These are phyloP conservation scores for Iphiclides podalirius DNA, from an alignment of 2,888 invertebrate genomes.

Conservation along the genomic window DNA sequence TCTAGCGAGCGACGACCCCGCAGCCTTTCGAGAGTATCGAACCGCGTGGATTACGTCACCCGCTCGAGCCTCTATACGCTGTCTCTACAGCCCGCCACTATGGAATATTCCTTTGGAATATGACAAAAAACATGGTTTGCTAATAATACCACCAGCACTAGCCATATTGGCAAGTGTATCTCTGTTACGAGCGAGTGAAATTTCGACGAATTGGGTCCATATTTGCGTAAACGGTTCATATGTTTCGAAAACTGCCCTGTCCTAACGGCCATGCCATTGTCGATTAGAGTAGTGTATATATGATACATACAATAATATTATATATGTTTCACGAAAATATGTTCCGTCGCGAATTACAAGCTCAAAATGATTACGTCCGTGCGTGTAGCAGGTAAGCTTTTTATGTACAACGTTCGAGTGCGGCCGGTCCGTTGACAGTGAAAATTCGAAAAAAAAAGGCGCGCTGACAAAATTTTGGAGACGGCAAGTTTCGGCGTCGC, in stretches of 20 bases:
- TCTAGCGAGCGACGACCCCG: slow-evolving; percentile 73
- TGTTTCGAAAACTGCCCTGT: too few relatives aligned
- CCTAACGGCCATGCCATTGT: too few relatives aligned
- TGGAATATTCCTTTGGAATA: slow-evolving; percentile 46
- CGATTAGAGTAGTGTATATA: too few relatives aligned
- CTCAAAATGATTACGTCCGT: neutral
- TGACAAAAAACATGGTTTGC: slow-evolving; percentile 37
- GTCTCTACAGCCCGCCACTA: slow-evolving; percentile 28
- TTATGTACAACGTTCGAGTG: slow-evolving; percentile 5
- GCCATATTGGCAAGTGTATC: too few relatives aligned
- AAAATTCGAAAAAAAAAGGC: slow-evolving; percentile 38
- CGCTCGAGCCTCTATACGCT: slow-evolving; percentile 45
- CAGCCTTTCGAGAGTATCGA: slow-evolving; percentile 65
- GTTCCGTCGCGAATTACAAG: too few relatives aligned
- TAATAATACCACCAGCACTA: too few relatives aligned
- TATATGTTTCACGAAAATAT: too few relatives aligned
- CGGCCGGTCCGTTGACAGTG: slow-evolving; percentile 44
- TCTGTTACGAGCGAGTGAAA: too few relatives aligned
- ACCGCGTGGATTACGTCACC: slow-evolving; percentile 67
- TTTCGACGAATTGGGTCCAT: too few relatives aligned
- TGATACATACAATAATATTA: too few relatives aligned
- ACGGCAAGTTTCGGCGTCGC: slow-evolving; percentile 52
- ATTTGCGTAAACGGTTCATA: too few relatives aligned
- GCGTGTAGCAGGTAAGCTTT: neutral
- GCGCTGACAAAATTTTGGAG: slow-evolving; percentile 41